Evolutionary conservation across 2,797 vertebrate genomes (phyloP), one percentile per base, ranked within the genome.

Genomic region (Mormyrus hasselquistii): DNA sequence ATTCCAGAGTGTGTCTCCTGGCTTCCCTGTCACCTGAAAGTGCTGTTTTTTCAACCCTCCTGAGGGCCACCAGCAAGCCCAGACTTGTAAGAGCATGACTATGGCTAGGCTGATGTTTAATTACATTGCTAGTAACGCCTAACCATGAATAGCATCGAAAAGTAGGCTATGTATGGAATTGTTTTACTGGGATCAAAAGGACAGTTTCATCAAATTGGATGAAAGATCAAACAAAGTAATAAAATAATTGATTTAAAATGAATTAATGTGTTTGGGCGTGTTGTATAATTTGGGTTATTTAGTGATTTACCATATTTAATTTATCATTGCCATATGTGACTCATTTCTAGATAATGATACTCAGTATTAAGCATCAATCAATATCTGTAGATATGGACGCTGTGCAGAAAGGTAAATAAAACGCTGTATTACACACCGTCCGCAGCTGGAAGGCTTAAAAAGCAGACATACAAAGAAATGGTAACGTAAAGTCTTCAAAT

Each of bases 281-380:
- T 44, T 55, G 85, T 53, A 69, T 69, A 69, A 87, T 25, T 49
- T 44, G 88, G 79, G 79, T 84, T 85, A 7, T 22, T 65, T 90
- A 88, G 79, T 89, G 83, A 86, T 89, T 88, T 90, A 59, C 65
- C 86, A 34, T 87, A 59, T 57, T 85, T 88, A 83, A 89, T 90
- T 88, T 86, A 90, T 90, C 86, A 69, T 55, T 59, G 52, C 50
- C 90, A n/a, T 53, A 19, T 55, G 86, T 92, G 91, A 94, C 89
- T 92, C 92, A 92, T 90, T 92, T 83, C 88, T 87, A 92, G 92
- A 93, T 90, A 93, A 90, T 89, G 89, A 87, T 65, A 65, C 82
- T 73, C 88, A 90, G 90, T 44, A 88, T 53, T 52, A 29, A 25
- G 44, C 82, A 90, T 92, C 82, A 88, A 93, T 92, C 93, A 92